Evolutionary conservation across 2,113 vertebrate genomes (phyloP).

Genomic region (Cochlearius cochlearius): DNA sequence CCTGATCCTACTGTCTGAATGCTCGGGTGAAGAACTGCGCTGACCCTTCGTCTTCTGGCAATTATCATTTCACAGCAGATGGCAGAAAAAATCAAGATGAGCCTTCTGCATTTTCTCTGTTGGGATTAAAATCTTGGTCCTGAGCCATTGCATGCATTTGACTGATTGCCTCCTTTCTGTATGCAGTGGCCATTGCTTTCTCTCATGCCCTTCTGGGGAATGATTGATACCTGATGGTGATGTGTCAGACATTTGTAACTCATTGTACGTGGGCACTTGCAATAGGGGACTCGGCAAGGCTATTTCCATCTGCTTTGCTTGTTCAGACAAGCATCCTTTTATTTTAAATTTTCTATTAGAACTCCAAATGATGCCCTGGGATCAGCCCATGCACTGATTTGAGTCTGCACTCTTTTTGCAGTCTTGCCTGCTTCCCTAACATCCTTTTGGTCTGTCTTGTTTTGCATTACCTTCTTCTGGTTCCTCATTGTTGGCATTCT

Average conservation of each 20-base stretch:
- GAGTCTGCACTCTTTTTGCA: background rate
- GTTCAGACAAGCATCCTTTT: background rate
- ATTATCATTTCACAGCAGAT: background rate
- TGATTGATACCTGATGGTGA: background rate
- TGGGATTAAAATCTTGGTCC: background rate
- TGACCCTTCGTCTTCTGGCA: background rate
- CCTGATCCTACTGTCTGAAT: background rate
- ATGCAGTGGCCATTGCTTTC: background rate
- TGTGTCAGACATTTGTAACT: background rate
- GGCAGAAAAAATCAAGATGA: background rate
- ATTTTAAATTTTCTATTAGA: background rate
- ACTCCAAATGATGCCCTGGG: background rate
- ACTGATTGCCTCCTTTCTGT: background rate
- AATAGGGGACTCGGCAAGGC: background rate
- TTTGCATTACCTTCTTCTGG: background rate
- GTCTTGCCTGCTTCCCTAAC: background rate
- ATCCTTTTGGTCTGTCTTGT: background rate
- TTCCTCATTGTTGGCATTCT: background rate
- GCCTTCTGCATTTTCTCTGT: background rate
- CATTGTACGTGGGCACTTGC: background rate
- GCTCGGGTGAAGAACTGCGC: background rate
- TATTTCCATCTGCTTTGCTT: background rate
- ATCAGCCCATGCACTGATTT: background rate
- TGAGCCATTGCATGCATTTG: background rate
- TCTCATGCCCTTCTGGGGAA: background rate